A percentile compares a stretch with the other conserved stretches of the same genome.
These are phyloP conservation scores for Okapia johnstoni DNA, from an alignment of 2,113 vertebrate genomes.

Conservation along the genomic window DNA sequence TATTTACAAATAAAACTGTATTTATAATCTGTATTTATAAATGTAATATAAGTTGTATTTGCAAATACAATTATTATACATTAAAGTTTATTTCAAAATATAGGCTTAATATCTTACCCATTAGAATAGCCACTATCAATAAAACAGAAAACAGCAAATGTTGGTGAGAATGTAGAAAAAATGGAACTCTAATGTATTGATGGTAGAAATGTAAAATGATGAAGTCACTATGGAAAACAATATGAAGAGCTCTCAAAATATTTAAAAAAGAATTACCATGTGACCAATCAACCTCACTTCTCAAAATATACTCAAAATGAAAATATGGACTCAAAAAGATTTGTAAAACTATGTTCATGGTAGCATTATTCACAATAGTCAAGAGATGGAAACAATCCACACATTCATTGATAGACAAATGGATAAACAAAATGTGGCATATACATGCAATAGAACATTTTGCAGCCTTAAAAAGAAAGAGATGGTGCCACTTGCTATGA, in stretches of 20 bases:
- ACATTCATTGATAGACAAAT: background rate
- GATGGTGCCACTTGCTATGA: background rate
- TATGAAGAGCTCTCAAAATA: background rate
- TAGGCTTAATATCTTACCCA: background rate
- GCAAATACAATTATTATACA: background rate
- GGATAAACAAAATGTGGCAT: background rate
- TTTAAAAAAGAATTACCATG: background rate
- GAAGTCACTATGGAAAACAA: background rate
- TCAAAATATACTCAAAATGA: background rate
- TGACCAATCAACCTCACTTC: background rate
- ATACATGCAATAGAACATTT: background rate
- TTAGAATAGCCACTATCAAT: background rate
- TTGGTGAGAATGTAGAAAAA: background rate
- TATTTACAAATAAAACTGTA: background rate
- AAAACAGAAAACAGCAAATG: background rate
- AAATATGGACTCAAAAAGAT: background rate
- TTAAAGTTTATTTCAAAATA: background rate
- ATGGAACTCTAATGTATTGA: background rate
- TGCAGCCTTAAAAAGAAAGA: background rate
- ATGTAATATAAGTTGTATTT: background rate
- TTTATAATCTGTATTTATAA: background rate
- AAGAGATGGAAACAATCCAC: background rate
- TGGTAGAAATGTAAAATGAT: background rate
- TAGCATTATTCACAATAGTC: background rate
- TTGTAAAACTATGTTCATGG: background rate